Conservation (phyloP, 2,797 vertebrate genomes). For the Cynopterus sphinx region DNA sequence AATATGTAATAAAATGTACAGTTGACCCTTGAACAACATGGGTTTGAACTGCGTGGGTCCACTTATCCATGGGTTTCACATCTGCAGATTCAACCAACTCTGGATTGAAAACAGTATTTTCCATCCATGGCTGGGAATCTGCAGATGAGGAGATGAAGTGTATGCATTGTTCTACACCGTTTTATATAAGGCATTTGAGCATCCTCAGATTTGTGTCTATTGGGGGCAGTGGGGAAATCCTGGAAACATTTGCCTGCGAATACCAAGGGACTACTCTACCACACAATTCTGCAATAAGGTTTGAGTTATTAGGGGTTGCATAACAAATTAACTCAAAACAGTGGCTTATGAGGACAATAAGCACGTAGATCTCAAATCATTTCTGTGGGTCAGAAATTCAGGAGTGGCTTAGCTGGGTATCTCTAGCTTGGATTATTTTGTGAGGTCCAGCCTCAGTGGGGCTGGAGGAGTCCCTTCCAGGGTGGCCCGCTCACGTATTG, state of each 20-base stretch:
- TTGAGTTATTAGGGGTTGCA: neutral
- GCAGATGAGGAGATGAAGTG: neutral
- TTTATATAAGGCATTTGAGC: no score
- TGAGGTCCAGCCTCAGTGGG: neutral
- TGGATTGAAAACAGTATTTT: neutral
- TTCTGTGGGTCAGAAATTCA: neutral
- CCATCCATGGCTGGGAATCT: neutral
- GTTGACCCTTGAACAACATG: neutral
- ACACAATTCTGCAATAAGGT: neutral
- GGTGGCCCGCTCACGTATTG: fast-evolving
- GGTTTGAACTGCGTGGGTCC: neutral
- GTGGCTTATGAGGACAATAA: neutral
- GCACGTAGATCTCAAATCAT: neutral
- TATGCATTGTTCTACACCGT: neutral
- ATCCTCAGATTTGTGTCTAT: neutral
- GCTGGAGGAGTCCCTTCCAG: neutral
- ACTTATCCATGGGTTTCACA: neutral
- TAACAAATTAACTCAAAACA: neutral
- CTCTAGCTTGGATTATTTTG: neutral
- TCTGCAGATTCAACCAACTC: neutral
- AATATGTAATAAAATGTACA: neutral
- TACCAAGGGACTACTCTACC: no score
- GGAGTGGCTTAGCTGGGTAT: neutral
- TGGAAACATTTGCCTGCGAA: neutral
- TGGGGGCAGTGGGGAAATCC: neutral